Evolutionary conservation across 2,113 vertebrate genomes (phyloP).

Genomic region (Neotragus pygmaeus): DNA sequence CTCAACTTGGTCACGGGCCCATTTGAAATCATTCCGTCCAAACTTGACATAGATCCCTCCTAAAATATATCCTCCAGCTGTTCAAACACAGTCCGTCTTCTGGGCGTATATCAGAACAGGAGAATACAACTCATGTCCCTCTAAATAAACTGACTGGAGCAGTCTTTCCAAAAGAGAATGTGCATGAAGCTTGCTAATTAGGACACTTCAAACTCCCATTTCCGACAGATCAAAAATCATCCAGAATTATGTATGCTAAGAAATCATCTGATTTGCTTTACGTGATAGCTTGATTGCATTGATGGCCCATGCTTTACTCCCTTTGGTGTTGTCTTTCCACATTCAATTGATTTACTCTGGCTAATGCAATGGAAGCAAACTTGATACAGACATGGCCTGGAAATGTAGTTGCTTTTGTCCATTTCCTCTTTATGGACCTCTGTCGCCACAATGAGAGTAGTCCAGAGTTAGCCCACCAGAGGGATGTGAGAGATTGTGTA

Average conservation of each 20-base stretch:
- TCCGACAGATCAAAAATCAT: neutral
- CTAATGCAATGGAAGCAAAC: neutral
- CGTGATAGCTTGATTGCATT: too few relatives aligned
- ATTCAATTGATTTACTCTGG: neutral
- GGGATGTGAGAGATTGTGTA: neutral
- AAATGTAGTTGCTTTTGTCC: neutral
- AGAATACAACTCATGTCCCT: neutral
- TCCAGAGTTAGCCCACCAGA: neutral
- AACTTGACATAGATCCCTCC: neutral
- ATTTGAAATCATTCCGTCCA: neutral
- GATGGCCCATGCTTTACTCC: accelerated
- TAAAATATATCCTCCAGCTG: constrained; percentile 8
- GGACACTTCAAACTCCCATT: neutral
- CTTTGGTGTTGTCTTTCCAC: neutral
- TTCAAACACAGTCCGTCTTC: neutral
- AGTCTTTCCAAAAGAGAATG: neutral
- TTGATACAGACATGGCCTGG: neutral
- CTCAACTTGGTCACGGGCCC: neutral
- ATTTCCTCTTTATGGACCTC: neutral
- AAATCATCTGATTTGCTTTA: neutral
- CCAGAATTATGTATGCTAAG: neutral
- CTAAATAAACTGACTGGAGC: neutral
- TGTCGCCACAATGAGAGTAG: neutral
- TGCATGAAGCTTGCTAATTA: neutral
- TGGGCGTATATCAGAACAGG: neutral